Evolutionary conservation across 1,140 invertebrate genomes (phyloP).

Genomic region (Chlorops oryzae): DNA sequence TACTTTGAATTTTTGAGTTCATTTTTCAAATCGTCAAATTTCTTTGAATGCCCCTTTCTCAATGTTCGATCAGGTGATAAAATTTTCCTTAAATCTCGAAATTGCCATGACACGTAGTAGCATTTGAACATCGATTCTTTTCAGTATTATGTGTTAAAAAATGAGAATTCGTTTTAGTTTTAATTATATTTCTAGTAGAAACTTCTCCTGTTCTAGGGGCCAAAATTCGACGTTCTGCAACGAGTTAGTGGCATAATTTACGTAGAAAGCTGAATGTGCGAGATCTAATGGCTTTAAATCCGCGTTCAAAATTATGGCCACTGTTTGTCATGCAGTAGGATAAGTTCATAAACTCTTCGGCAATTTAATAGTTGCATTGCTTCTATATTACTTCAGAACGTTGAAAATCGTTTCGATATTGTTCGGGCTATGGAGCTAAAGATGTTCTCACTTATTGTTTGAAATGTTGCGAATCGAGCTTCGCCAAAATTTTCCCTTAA

Average conservation of each 20-base stretch:
- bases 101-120: too few species aligned
- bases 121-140: too few species aligned
- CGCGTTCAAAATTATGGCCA: not conserved
- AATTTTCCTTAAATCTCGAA: too few species aligned
- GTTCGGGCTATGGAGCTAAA: not conserved
- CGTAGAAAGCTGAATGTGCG: too few species aligned
- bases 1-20: slow-evolving; percentile 16
- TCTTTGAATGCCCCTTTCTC: too few species aligned
- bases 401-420: not conserved
- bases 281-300: not conserved
- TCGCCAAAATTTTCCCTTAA: not conserved
- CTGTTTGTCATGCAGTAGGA: not conserved
- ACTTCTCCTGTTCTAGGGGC: too few species aligned
- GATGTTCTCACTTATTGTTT: not conserved
- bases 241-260: slow-evolving; percentile 1
- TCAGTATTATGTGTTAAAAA: too few species aligned
- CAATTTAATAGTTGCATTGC: not conserved
- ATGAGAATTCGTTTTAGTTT: too few species aligned
- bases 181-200: too few species aligned
- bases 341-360: not conserved
- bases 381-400: not conserved
- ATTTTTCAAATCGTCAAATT: slow-evolving; percentile 1
- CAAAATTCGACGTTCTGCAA: too few species aligned
- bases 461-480: not conserved
- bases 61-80: too few species aligned